Base-by-base conservation (phyloP, 2,888 invertebrate species). In the Lamellibrachia columna region DNA sequence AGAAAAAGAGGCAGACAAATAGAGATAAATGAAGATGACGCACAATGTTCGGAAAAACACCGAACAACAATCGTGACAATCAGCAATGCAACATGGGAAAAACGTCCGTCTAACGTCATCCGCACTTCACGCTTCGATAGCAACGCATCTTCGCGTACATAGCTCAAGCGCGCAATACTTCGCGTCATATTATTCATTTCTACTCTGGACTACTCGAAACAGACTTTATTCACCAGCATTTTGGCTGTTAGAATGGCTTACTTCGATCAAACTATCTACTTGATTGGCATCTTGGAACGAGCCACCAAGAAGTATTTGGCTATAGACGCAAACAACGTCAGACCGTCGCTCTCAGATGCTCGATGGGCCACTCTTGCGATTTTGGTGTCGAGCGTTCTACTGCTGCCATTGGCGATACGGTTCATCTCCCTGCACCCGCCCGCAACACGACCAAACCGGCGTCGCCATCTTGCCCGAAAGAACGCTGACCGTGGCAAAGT, bases 381-480 rank as follows among this genome's bases (percentile, higher is more conserved):
- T 6, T 6, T 75, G n/a, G 75, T 15, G 22, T 75, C 75, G 11
- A 6, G 75, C 75, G 75, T 75, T 75, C 75, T 75, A 15, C 75
- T 75, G 75, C 75, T 75, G 2, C 75, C 75, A 6, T 22, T 75
- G 22, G 75, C 75, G 22, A 75, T 75, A 75, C 22, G 75, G 15
- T 22, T 75, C 3, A 75, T 75, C 75, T 75, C 75, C n/a, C 1
- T 75, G 6, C 75, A 75, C 75, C 75, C 75, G 75, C 15, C 75
- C 75, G n/a, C 22, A 22, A 75, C 22, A 15, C 22, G 75, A 11
- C 75, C 75, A n/a, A 75, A 22, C n/a, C 75, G 75, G 75, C 75
- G 75, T 75, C 75, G 75, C 75, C 75, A 75, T 75, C 22, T 75
- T 75, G 75, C 75, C 75, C 75, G 75, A 22, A 75, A 75, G 75